Conservation (phyloP, 2,888 invertebrate species). For the Andrena bucephala region DNA sequence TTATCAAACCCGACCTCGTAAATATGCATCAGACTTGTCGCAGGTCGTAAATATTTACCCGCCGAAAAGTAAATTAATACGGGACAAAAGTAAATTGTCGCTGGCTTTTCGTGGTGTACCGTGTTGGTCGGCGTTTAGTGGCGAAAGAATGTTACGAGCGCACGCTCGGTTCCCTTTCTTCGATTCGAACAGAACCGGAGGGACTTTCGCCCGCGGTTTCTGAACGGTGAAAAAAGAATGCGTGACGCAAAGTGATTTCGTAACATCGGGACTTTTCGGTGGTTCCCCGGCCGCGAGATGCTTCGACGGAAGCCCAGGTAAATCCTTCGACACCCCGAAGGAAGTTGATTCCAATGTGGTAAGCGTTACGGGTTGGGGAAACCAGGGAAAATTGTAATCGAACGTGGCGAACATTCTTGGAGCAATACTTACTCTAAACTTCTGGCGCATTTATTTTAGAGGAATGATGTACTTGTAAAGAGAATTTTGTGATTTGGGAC, state of each 20-base stretch:
- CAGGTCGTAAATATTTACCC: neutral
- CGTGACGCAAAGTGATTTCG: constrained; percentile 59
- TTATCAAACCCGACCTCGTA: neutral
- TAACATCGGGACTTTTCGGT: constrained; percentile 37
- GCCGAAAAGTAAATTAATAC: neutral
- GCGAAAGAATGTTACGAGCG: neutral
- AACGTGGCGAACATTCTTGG: no score
- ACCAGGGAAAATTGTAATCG: neutral
- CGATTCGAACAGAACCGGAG: constrained; percentile 7
- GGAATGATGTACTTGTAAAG: no score
- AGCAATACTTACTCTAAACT: no score
- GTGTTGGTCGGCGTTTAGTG: neutral
- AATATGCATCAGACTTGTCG: neutral
- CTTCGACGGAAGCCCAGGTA: constrained; percentile 5
- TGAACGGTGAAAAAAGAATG: constrained; percentile 39
- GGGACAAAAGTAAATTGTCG: no score
- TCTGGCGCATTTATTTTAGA: no score
- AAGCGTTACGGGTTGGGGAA: constrained; percentile 1
- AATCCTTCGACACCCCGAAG: neutral
- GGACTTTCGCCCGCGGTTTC: constrained; percentile 46
- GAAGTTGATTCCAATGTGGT: constrained; percentile 33
- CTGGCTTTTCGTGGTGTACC: neutral
- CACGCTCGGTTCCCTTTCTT: constrained; percentile 23
- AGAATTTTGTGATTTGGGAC: no score
- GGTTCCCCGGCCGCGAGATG: neutral